These are phyloP conservation scores for Mechanitis messenoides DNA, from an alignment of 2,888 invertebrate genomes.

Conservation along the genomic window DNA sequence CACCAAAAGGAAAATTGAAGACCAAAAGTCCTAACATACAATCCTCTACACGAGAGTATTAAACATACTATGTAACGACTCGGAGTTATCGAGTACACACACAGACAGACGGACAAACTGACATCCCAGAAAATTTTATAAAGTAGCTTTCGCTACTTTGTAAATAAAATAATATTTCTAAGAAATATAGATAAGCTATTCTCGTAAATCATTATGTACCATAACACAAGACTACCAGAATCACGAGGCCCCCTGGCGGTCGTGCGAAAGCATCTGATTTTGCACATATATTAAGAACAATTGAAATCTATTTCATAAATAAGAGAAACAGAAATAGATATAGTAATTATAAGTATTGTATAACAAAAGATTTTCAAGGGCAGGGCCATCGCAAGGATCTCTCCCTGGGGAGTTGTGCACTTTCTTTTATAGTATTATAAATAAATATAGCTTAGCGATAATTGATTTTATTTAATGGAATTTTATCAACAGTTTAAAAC, in stretches of 20 bases:
- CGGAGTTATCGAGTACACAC: too few relatives aligned
- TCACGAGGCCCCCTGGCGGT: neutral
- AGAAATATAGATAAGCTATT: neutral
- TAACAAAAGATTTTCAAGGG: constrained; percentile 9
- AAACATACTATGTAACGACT: too few relatives aligned
- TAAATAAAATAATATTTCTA: neutral
- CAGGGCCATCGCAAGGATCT: constrained; percentile 12
- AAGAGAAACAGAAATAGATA: neutral
- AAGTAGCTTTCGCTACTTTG: too few relatives aligned
- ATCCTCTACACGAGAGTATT: too few relatives aligned
- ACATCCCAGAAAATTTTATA: too few relatives aligned
- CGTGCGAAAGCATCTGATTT: neutral
- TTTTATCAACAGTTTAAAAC: too few relatives aligned
- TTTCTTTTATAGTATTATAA: neutral
- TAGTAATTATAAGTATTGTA: neutral
- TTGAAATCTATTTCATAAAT: constrained; percentile 1
- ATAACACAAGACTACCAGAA: neutral
- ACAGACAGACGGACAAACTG: too few relatives aligned
- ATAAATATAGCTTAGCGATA: constrained; percentile 10
- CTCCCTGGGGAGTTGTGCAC: constrained; percentile 9
- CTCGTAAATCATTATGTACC: neutral
- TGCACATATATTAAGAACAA: constrained; percentile 1
- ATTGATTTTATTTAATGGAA: neutral
- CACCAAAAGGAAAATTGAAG: too few relatives aligned
- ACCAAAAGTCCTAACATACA: too few relatives aligned